Evolutionary conservation across 2,113 vertebrate genomes (phyloP), one percentile per base, ranked within the genome.

Genomic region (Sylvietta virens): DNA sequence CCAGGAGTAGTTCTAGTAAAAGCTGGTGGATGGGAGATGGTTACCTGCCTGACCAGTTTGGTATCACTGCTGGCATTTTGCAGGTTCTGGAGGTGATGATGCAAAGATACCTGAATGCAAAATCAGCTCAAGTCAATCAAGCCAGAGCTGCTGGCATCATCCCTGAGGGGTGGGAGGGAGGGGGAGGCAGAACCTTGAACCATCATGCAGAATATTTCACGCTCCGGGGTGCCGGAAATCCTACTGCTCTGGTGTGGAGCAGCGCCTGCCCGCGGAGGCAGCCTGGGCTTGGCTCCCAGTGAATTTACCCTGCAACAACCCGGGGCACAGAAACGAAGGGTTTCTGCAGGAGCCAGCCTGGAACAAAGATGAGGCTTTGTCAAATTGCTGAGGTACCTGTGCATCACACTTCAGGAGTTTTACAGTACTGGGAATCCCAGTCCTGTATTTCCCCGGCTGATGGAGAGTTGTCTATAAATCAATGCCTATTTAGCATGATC

Each of bases 231-330:
- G 92, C 47, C 4, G 4, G 92, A 96, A 90, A 90, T 86, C 71
- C 56, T 61, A 8, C 35, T 22, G 47, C 39, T 77, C 50, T 2
- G 1, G 39, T 54, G 50, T 0, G 1, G 45, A 88, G 3, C 45
- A 61, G 50, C 0, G 0, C 67, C 45, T 2, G 19, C 27, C 69
- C 0, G 1, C 0, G 2, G 65, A 81, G 51, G 26, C 66, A 82
- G 48, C 67, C 66, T 31, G 67, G 79, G 60, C 56, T 92, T 20
- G 62, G 50, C 39, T 66, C 27, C 47, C 33, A 3, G 24, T 15
- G 71, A 64, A 67, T 54, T 31, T 0, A 0, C 35, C 72, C 62
- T 37, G 35, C 60, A 62, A 81, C 44, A 92, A 15, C 27, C 35
- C 33, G 71, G 16, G 54, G 51, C 47, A 26, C 0, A 1, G 42